Base-by-base conservation (phyloP, 2,113 vertebrate species). In the Megaleporinus macrocephalus region DNA sequence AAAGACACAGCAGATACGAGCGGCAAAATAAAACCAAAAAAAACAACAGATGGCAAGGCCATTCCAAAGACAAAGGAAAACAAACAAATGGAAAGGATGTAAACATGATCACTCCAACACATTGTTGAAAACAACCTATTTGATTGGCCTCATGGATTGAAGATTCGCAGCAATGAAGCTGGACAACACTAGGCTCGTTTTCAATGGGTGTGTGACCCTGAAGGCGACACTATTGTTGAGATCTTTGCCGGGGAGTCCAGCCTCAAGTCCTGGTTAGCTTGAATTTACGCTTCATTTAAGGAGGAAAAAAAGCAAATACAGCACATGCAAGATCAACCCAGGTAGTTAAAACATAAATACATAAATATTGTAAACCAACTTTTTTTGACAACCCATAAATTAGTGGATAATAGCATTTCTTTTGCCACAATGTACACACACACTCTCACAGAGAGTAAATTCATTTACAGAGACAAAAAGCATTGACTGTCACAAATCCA, bases 391-490 rank as follows among this genome's bases (percentile, higher is more conserved):
- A 47, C 62, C 27, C 24, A 27, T 33, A 70, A 79, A 75, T 81
- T 41, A 41, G 66, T 70, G 57, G 24, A 61, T 70, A 44, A 44
- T 13, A 44, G 66, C 36, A 70, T 81, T 26, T 70, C 36, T 27
- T 63, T 61, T 65, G 80, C 51, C 73, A 82, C 80, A 69, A 47
- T 69, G 61, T 57, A 12, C 62, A 59, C 63, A 61, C 12, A 70
- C 80, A 82, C 80, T 82, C 80, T 82, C 80, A 69, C 36, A 70
- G 80, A 82, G 80, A 82, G 80, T 74, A 82, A 5, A 22, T 44
- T 76, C 36, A 15, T 69, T 70, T 69, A 76, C 73, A 76, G 80
- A 76, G 22, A 44, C 62, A 70, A 82, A n/a, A 68, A 73, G 57
- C 63, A 63, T 65, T 62, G 51, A 73, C 70, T 80, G 79, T 80